Base-by-base conservation (phyloP, 2,797 vertebrate species). In the Rhinophrynus dorsalis region DNA sequence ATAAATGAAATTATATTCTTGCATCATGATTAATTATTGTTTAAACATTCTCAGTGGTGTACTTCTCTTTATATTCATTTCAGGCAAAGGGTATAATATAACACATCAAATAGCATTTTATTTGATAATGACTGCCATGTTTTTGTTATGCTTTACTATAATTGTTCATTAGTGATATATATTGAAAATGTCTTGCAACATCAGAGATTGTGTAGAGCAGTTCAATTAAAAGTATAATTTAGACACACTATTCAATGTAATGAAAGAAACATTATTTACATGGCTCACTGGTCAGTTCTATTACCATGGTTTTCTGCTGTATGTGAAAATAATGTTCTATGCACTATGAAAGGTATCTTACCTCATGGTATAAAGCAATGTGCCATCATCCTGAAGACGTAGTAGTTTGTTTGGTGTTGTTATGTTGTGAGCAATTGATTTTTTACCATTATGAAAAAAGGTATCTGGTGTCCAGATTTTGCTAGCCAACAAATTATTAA, bases 291-390 rank as follows among this genome's bases (percentile, higher is more conserved):
- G 20, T 23, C n/a, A 48, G n/a, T 40, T 40, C 37, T 17, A 17
- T 40, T 40, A 40, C n/a, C 13, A 15, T 40, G n/a, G 10, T n/a
- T 13, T 1, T n/a, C 10, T 40, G 6, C 9, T n/a, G 12, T 1
- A 40, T 40, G 4, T 9, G 35, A 38, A 38, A 40, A 15, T 15
- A 15, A 40, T 15, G 7, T 8, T 3, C 6, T 18, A 44, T 44
- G 6, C 6, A 2, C 4, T 6, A 6, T 9, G 8, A n/a, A 38
- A 57, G 9, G 35, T 47, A 23, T 58, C 62, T 83, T 80, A 92
- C 96, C 96, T 95, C 96, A 98, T 98, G 57, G 96, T 98, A 78
- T 98, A 98, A 3, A 98, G 93, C 51, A 95, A 87, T 0, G 92
- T 94, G 38, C 94, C 94, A 0, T 95, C 93, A 12, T 95, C 93